Evolutionary conservation across 2,888 invertebrate genomes (phyloP), one percentile per base, ranked within the genome.

Genomic region (Microdon myrmicae): DNA sequence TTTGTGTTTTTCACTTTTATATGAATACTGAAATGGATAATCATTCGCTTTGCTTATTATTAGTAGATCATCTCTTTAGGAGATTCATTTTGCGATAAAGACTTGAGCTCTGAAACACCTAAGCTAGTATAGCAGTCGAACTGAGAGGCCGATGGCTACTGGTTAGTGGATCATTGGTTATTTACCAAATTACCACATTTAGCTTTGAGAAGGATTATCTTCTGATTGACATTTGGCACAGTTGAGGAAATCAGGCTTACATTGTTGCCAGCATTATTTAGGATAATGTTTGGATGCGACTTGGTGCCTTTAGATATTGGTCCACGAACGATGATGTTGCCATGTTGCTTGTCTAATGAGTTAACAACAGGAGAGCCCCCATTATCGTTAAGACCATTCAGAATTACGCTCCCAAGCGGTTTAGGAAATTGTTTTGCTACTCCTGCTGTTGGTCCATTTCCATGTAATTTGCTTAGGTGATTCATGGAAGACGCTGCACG

Each of bases 191-290:
- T 53, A 41, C 60, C 68, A 56, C 67, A 70, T 60, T 70, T 71
- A 44, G 75, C 71, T 68, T 78, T 77, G 20, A 78, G 64, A 37
- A 75, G 53, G 67, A 78, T 73, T 37, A 76, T 73, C 68, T 78
- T 76, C 61, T 76, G 74, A 71, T 71, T 77, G 48, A 70, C 45
- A 49, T 64, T 69, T 49, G 68, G 43, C 48, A 53, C 54, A 31
- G 66, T 59, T 48, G 69, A 53, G 60, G 67, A 44, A 32, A 58
- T 48, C 19, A 60, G 38, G 35, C 54, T 59, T 32, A 64, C 44
- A 39, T 45, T 67, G 49, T 26, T 48, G 35, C 19, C 29, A 49
- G 31, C 35, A 28, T n/a, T n/a, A n/a, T n/a, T n/a, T n/a, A n/a
- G n/a, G n/a, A n/a, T n/a, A n/a, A 29, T 22, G 44, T 43, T 48